Conservation (phyloP, 2,888 invertebrate species). For the Diabrotica balteata region DNA sequence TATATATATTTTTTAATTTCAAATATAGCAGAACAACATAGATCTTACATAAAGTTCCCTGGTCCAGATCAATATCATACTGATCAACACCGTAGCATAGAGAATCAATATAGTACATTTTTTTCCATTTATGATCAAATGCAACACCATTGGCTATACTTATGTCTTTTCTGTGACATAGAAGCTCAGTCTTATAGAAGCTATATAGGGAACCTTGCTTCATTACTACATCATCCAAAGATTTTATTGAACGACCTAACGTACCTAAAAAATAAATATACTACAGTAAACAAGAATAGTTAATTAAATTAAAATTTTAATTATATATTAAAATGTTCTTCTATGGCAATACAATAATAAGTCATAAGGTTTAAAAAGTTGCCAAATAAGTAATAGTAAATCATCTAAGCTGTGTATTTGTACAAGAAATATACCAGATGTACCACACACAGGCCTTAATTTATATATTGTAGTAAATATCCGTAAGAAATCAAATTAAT, state of each 20-base stretch:
- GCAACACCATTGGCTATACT: constrained; percentile 70
- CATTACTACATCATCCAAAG: constrained; percentile 30
- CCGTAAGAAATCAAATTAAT: no score
- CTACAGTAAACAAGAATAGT: neutral
- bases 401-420: no score
- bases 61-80: constrained; percentile 65
- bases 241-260: constrained; percentile 43
- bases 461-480: no score
- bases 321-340: no score
- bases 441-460: no score
- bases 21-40: constrained; percentile 33
- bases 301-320: no score
- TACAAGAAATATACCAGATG: no score
- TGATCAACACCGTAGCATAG: constrained; percentile 69
- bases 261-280: constrained; percentile 42
- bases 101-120: constrained; percentile 80
- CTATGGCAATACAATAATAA: no score
- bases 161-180: constrained; percentile 40
- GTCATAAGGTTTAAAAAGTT: no score
- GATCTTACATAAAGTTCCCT: constrained; percentile 61
- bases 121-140: constrained; percentile 71
- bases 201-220: constrained; percentile 43
- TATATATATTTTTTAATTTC: constrained; percentile 48
- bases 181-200: constrained; percentile 37
- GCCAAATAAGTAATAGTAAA: no score